Evolutionary conservation across 1,140 invertebrate genomes (phyloP).

Genomic region (Ceratosolen fusciceps): DNA sequence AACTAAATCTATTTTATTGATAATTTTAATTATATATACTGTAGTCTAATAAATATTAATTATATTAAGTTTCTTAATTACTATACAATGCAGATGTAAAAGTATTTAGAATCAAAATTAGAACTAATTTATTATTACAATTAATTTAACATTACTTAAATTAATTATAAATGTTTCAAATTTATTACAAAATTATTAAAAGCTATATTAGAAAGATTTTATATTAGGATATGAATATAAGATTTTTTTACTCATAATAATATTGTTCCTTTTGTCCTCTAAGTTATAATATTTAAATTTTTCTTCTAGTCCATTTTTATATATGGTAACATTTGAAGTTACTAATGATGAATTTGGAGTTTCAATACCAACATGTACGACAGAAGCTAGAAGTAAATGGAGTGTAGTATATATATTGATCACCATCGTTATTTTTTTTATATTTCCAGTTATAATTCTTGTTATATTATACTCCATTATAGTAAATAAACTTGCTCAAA

Average conservation of each 20-base stretch:
- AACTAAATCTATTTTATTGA: too few relatives aligned
- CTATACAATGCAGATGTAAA: too few relatives aligned
- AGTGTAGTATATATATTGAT: constrained; percentile 81
- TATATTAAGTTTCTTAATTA: too few relatives aligned
- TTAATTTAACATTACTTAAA: neutral
- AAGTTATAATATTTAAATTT: constrained; percentile 48
- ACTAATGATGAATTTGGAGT: constrained; percentile 71
- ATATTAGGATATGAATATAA: too few relatives aligned
- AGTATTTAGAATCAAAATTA: neutral
- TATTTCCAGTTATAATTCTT: constrained; percentile 82
- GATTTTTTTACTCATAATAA: too few relatives aligned
- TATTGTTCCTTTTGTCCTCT: too few relatives aligned
- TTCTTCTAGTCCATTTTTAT: constrained; percentile 72
- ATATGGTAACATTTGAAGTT: constrained; percentile 71
- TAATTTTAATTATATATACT: too few relatives aligned
- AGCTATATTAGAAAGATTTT: neutral
- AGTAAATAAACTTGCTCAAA: constrained; percentile 79
- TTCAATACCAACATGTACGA: constrained; percentile 76
- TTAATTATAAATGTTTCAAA: neutral
- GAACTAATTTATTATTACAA: neutral
- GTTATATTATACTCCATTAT: constrained; percentile 84
- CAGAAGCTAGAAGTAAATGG: constrained; percentile 77
- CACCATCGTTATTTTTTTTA: constrained; percentile 81
- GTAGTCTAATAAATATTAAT: too few relatives aligned
- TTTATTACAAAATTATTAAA: neutral